Evolutionary conservation across 2,113 vertebrate genomes (phyloP).

Genomic region (Tragulus kanchil): DNA sequence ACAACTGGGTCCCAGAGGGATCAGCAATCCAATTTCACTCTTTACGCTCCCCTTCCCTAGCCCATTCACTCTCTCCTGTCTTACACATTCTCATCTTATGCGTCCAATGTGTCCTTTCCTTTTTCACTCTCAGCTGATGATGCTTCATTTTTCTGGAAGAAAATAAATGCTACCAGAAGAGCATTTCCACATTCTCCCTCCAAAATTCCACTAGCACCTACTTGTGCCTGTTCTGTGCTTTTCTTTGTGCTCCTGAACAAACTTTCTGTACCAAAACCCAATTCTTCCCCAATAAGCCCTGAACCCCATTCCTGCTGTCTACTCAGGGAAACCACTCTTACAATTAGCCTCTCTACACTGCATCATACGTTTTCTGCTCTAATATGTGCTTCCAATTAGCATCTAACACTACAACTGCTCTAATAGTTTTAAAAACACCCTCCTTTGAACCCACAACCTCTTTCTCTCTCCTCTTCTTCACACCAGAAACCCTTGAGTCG

Average conservation of each 20-base stretch:
- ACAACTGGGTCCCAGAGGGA: background rate
- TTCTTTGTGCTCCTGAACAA: background rate
- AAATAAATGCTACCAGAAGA: background rate
- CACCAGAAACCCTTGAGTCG: background rate
- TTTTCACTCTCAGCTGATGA: background rate
- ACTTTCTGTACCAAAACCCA: background rate
- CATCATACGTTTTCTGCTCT: background rate
- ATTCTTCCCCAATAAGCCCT: background rate
- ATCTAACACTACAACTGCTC: background rate
- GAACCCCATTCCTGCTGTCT: background rate
- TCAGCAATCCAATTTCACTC: background rate
- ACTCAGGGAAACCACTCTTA: background rate
- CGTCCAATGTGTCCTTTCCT: background rate
- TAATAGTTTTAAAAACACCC: background rate
- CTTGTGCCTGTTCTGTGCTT: too few relatives aligned
- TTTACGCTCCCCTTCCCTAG: background rate
- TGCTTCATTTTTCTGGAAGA: constrained; percentile 1
- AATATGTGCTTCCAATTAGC: background rate
- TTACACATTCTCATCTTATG: background rate
- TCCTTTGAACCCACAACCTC: background rate
- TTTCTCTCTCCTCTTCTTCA: background rate
- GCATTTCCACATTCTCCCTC: background rate
- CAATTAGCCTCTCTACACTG: background rate
- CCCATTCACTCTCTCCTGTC: background rate
- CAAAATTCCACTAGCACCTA: background rate